These are phyloP conservation scores for Geotrypetes seraphini DNA, from an alignment of 2,797 vertebrate species.

Conservation along the genomic window DNA sequence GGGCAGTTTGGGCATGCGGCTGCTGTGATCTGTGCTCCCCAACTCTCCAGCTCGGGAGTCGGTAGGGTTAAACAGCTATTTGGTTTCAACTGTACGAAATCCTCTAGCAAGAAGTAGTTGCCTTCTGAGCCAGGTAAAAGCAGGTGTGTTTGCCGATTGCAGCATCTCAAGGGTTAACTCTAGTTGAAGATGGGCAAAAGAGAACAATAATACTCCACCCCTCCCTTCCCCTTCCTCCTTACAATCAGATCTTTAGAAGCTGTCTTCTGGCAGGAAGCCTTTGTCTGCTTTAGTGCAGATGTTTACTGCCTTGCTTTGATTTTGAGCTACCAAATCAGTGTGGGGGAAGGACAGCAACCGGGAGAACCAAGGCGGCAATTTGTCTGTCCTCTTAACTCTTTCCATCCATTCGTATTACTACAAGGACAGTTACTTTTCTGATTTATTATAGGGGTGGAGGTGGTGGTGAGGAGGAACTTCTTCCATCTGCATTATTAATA, in stretches of 20 bases:
- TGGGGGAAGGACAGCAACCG: slow-evolving; percentile 17
- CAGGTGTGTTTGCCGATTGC: too few species aligned
- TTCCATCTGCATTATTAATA: slow-evolving; percentile 82
- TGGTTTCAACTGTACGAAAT: too few species aligned
- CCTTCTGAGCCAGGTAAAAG: not conserved
- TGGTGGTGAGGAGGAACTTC: too few species aligned
- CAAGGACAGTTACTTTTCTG: slow-evolving; percentile 42
- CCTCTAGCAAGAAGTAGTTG: too few species aligned
- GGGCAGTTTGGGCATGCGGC: slow-evolving; percentile 33
- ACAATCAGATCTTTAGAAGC: slow-evolving; percentile 19
- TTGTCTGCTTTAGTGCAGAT: slow-evolving; percentile 49
- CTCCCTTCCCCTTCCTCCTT: too few species aligned
- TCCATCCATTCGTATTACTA: slow-evolving; percentile 57
- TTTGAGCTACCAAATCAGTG: slow-evolving; percentile 43
- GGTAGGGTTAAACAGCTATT: too few species aligned
- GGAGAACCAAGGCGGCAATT: slow-evolving; percentile 12
- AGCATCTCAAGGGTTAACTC: not conserved
- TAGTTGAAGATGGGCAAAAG: too few species aligned
- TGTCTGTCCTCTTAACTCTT: too few species aligned
- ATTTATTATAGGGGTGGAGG: too few species aligned
- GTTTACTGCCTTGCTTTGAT: slow-evolving; percentile 45
- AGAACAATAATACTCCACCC: too few species aligned
- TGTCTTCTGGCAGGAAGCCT: slow-evolving; percentile 34
- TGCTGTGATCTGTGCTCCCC: too few species aligned
- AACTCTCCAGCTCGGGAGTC: too few species aligned